These are phyloP conservation scores for Podarcis cretensis DNA, from an alignment of 2,113 vertebrate genomes.

Conservation along the genomic window DNA sequence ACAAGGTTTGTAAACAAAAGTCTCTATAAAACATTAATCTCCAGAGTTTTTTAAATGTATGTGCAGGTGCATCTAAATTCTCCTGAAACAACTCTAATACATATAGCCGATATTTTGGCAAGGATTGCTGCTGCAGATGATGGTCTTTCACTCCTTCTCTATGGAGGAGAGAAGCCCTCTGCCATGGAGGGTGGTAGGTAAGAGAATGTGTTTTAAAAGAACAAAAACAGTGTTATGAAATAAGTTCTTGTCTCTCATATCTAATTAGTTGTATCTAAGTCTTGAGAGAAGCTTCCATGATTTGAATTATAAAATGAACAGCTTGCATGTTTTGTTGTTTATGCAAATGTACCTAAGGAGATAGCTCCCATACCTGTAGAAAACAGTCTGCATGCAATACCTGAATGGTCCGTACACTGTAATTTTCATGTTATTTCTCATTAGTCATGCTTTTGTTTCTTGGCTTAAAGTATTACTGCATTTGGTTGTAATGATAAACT, in stretches of 20 bases:
- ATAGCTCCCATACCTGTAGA: background rate
- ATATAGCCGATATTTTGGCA: constrained; percentile 88
- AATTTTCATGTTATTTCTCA: background rate
- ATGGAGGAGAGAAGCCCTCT: constrained; percentile 79
- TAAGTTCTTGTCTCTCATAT: background rate
- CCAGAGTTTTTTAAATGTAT: background rate
- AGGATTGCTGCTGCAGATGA: constrained; percentile 87
- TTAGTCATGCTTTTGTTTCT: background rate
- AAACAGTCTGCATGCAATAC: background rate
- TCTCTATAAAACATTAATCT: background rate
- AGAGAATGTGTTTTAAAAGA: constrained; percentile 39
- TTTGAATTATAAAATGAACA: background rate
- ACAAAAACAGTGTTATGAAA: constrained; percentile 7
- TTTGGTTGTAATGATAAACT: background rate
- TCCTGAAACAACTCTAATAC: constrained; percentile 82
- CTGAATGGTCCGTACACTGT: background rate
- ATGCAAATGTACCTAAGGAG: background rate
- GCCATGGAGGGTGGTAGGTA: constrained; percentile 78
- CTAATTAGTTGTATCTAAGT: background rate
- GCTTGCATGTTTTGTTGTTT: background rate
- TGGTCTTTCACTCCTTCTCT: constrained; percentile 88
- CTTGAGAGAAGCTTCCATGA: background rate
- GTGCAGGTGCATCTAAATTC: constrained; percentile 79
- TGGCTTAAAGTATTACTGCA: background rate
- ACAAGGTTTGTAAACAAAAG: background rate